Evolutionary conservation across 2,113 vertebrate species (phyloP), one percentile per base, ranked within the genome.

Genomic region (Recurvirostra avosetta): DNA sequence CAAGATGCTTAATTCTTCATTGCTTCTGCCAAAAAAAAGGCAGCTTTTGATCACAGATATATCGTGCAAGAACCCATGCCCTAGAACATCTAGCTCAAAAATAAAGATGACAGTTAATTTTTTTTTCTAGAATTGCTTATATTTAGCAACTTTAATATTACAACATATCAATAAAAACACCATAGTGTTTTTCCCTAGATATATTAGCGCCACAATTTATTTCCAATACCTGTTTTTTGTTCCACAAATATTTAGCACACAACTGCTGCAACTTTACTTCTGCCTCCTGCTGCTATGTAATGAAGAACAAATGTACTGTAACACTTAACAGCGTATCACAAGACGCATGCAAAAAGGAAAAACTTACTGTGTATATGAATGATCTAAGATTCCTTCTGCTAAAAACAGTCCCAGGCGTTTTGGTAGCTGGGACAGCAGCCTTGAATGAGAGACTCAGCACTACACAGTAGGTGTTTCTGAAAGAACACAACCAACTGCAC

Each of bases 291-390:
- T 87, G 29, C 61, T 29, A 38, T 9, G 36, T 41, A 73, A 27
- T 15, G 15, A 90, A 76, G 40, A 95, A 62, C 30, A 86, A 79
- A 94, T 13, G 41, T 13, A 70, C 53, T 34, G 32, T 10, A 94
- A 70, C 58, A 34, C 71, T 72, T 49, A 87, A 79, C 47, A 76
- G 55, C 50, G 62, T 79, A 55, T 59, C 50, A 43, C 19, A 73
- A 95, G 45, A 79, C 15, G 45, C 3, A 1, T 15, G 72, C 15
- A 79, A 94, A 91, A 90, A 55, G 32, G 15, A 65, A 88, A 78
- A 90, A 95, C 91, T 94, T 97, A 96, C 96, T 88, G 71, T 93
- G 56, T 84, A 71, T 21, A 61, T 26, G 75, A 95, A 84, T 21
- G 90, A 93, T 77, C 65, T 92, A 88, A 96, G 80, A 61, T 40